These are phyloP conservation scores for Orientallactaga bullata DNA, from an alignment of 2,113 vertebrate species.

Conservation along the genomic window DNA sequence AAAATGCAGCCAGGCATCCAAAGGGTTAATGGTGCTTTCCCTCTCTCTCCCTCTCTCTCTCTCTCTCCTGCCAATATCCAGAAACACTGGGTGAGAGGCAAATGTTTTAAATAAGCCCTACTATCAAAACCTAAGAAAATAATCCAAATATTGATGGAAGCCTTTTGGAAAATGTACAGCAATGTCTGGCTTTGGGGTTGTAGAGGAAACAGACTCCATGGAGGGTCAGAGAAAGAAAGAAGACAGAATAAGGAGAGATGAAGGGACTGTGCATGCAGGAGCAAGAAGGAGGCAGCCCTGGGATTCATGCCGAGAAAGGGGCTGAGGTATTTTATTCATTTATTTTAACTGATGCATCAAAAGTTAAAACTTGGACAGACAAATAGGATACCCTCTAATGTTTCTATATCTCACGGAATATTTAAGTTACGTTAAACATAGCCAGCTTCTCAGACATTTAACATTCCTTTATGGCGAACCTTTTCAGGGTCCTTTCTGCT, in stretches of 20 bases:
- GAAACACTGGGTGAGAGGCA: background rate
- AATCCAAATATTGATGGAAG: background rate
- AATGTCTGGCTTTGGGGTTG: background rate
- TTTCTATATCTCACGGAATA: fast-evolving
- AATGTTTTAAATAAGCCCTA: background rate
- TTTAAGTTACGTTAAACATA: background rate
- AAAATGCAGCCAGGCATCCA: fast-evolving
- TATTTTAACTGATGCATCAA: background rate
- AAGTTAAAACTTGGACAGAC: background rate
- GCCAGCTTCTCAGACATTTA: too few relatives aligned
- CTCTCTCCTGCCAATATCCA: too few relatives aligned
- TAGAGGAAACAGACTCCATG: background rate
- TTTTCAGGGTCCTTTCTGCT: background rate
- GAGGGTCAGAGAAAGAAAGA: background rate
- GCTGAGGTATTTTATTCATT: background rate
- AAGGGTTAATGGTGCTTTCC: fast-evolving
- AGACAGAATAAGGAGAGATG: too few relatives aligned
- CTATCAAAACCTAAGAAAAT: background rate
- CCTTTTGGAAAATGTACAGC: background rate
- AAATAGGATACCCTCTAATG: background rate
- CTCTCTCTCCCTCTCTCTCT: too few relatives aligned
- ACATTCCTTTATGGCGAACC: background rate
- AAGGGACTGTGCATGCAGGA: background rate
- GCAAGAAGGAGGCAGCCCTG: background rate
- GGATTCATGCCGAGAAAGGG: background rate